Conservation (phyloP, 2,797 vertebrate species). For the Hyperoplus immaculatus region DNA sequence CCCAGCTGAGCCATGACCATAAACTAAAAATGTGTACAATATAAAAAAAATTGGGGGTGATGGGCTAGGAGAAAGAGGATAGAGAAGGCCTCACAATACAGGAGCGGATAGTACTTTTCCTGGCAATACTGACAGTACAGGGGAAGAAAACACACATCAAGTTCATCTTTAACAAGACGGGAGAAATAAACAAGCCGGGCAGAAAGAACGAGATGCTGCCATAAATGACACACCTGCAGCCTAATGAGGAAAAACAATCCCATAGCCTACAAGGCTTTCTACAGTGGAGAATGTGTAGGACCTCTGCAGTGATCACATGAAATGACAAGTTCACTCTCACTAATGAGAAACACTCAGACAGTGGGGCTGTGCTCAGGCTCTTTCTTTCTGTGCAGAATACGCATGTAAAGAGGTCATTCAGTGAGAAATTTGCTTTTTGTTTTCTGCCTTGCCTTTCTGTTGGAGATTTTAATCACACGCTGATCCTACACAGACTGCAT, state of each 20-base stretch:
- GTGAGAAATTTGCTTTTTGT: background rate
- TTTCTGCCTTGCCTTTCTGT: background rate
- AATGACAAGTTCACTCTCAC: slow-evolving; percentile 13
- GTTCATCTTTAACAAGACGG: slow-evolving; percentile 57
- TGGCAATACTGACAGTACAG: slow-evolving; percentile 15
- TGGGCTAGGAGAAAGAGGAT: background rate
- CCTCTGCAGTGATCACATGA: slow-evolving; percentile 13
- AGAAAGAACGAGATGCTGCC: slow-evolving; percentile 24
- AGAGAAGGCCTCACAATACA: background rate
- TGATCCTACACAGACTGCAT: background rate
- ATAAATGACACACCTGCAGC: slow-evolving; percentile 31
- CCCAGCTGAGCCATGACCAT: slow-evolving; percentile 16
- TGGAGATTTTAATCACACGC: background rate
- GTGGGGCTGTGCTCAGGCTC: background rate
- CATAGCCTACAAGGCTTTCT: slow-evolving; percentile 20
- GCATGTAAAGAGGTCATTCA: background rate
- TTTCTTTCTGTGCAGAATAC: background rate
- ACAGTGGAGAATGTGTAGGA: background rate
- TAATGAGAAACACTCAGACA: slow-evolving; percentile 3
- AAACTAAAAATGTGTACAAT: slow-evolving; percentile 5
- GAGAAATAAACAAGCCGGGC: slow-evolving; percentile 30
- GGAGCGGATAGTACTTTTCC: slow-evolving; percentile 22
- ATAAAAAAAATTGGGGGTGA: background rate
- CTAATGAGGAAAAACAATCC: slow-evolving; percentile 50
- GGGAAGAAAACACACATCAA: slow-evolving; percentile 26